Base-by-base conservation (phyloP, 2,888 invertebrate genomes). In the Netelia inedita region DNA sequence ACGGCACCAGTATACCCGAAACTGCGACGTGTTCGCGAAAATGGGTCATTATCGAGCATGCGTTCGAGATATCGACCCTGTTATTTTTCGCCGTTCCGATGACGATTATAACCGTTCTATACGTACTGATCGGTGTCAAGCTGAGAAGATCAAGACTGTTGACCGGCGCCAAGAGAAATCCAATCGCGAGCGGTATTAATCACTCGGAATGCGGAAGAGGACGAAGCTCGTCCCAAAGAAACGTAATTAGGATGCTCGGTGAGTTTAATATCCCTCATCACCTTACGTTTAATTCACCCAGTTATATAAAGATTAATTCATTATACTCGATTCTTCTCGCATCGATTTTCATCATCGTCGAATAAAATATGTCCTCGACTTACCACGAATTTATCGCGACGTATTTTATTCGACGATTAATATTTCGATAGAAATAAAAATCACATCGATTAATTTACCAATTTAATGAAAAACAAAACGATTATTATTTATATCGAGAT, bases 21-120 rank as follows among this genome's bases (percentile, higher is more conserved):
- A 95, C 95, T 6, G 95, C 95, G 10, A 94, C 94, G 23, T 97
- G 96, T 91, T 95, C 95, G 46, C 95, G 96, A 83, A 95, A 95
- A 89, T 95, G 95, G 82, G 94, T 94, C 10, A 94, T 95, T 10
- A 94, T 96, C 59, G 95, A 96, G 82, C 96, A 97, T 94, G 96
- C 96, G 86, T 97, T 98, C 91, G 96, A 97, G 91, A 95, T 97
- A 89, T 97, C 98, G 14, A 96, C 96, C 89, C 96, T 97, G 91
- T 94, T 98, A 90, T 98, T 98, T 94, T 98, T 98, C 93, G 96
- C 97, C 55, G 96, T 96, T 61, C 98, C 98, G 1, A 98, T 98
- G 97, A 97, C 97, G 46, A 95, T 98, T 84, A 98, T 98, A 91
- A 96, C 96, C 46, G 96, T 97, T 86, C 94, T 98, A 85, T 98